These are phyloP conservation scores for Amphiprion percula DNA, from an alignment of 2,113 vertebrate species.

Conservation along the genomic window DNA sequence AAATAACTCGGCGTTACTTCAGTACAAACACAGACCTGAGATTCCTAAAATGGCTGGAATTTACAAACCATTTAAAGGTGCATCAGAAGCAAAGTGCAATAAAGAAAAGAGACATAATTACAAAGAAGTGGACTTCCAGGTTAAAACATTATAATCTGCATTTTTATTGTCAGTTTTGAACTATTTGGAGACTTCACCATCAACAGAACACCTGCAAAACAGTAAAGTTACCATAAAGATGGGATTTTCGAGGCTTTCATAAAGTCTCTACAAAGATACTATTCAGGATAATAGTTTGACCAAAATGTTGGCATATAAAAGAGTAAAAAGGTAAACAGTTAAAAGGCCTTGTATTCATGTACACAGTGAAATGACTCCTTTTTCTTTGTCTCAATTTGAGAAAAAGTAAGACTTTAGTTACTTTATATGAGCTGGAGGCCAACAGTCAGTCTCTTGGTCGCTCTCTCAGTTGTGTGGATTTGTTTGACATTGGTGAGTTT, in stretches of 20 bases:
- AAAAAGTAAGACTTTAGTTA: neutral
- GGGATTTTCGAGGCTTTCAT: neutral
- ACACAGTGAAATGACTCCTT: too few relatives aligned
- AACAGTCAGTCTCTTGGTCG: too few relatives aligned
- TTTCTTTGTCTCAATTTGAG: conserved; percentile 5
- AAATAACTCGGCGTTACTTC: neutral
- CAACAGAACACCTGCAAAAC: neutral
- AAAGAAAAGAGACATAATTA: neutral
- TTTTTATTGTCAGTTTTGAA: neutral
- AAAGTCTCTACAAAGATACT: neutral
- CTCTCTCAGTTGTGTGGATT: neutral
- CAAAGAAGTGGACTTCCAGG: neutral
- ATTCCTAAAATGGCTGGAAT: conserved; percentile 9
- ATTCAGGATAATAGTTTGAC: too few relatives aligned
- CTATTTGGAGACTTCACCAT: neutral
- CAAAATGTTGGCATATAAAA: too few relatives aligned
- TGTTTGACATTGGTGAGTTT: too few relatives aligned
- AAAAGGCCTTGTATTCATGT: too few relatives aligned
- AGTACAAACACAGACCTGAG: conserved; percentile 2
- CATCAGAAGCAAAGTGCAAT: neutral
- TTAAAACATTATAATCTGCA: too few relatives aligned
- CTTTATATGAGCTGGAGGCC: too few relatives aligned
- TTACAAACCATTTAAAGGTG: neutral
- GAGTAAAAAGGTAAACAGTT: too few relatives aligned
- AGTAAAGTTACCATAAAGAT: neutral